phyloP scores from a whole-genome alignment of 37 sponge, comb jelly and placozoan genomes.

The Cliona cf. orientalis region DNA sequence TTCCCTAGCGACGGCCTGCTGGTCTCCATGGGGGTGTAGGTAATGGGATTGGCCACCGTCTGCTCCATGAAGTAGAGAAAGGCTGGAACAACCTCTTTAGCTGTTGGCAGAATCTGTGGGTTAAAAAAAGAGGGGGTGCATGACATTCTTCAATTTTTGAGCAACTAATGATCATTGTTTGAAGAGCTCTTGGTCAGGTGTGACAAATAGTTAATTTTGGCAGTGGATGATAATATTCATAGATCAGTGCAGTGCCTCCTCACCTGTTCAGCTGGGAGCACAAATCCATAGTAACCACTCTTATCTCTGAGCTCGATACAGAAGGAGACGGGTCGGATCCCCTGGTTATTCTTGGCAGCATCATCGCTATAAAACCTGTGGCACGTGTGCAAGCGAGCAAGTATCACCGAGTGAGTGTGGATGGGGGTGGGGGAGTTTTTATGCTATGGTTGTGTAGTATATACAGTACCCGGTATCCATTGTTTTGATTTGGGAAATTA shows the following conservation, averaged over 20 bases:
- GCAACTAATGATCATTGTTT: not conserved
- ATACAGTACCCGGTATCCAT: too few species aligned
- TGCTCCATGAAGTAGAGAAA: slow-evolving; percentile 32
- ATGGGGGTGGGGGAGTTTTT: too few species aligned
- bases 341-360: slow-evolving; percentile 57
- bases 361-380: slow-evolving; percentile 68
- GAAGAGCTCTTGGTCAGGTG: too few species aligned
- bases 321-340: slow-evolving; percentile 55
- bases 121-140: too few species aligned
- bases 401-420: too few species aligned
- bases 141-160: too few species aligned
- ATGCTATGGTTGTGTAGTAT: too few species aligned
- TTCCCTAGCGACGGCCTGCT: too few species aligned
- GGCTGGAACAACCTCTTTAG: slow-evolving; percentile 62
- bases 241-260: not conserved
- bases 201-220: too few species aligned
- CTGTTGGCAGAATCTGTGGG: slow-evolving; percentile 65
- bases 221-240: too few species aligned
- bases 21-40: slow-evolving; percentile 6
- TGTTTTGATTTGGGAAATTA: too few species aligned
- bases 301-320: slow-evolving; percentile 67
- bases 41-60: slow-evolving; percentile 8
- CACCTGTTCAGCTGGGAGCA: slow-evolving; percentile 72
- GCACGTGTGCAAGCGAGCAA: not conserved
- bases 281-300: slow-evolving; percentile 50